phyloP scores from a whole-genome alignment of 2,797 vertebrate genomes.

The Trematomus bernacchii region DNA sequence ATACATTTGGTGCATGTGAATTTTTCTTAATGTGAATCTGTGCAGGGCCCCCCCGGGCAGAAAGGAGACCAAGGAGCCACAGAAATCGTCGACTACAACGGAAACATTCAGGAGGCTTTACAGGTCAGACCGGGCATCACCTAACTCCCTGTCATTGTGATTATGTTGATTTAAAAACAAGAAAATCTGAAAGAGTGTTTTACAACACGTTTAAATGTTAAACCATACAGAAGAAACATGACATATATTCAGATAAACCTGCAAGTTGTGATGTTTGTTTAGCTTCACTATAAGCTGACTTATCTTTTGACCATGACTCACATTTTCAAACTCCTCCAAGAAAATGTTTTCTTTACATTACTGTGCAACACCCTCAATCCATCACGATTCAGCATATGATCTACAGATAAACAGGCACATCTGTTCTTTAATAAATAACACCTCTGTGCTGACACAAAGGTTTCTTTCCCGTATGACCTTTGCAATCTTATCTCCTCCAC shows the following conservation, averaged over 20 bases:
- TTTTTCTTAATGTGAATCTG: constrained; percentile 29
- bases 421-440: neutral
- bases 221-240: neutral
- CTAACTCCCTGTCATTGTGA: too few relatives aligned
- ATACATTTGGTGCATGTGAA: neutral
- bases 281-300: neutral
- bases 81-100: constrained; percentile 98
- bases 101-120: constrained; percentile 97
- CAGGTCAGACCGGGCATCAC: constrained; percentile 86
- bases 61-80: constrained; percentile 97
- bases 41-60: constrained; percentile 94
- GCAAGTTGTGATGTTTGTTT: neutral
- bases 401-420: neutral
- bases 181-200: neutral
- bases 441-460: constrained; percentile 54
- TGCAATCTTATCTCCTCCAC: constrained; percentile 76
- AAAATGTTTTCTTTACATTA: neutral
- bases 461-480: constrained; percentile 63
- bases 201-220: neutral
- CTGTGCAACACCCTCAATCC: neutral
- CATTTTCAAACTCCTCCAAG: neutral
- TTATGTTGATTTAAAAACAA: neutral
- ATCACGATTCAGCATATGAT: neutral
- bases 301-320: too few relatives aligned
- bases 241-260: neutral